phyloP scores from a whole-genome alignment of 2,113 vertebrate species.

The Triplophysa tibetana region DNA sequence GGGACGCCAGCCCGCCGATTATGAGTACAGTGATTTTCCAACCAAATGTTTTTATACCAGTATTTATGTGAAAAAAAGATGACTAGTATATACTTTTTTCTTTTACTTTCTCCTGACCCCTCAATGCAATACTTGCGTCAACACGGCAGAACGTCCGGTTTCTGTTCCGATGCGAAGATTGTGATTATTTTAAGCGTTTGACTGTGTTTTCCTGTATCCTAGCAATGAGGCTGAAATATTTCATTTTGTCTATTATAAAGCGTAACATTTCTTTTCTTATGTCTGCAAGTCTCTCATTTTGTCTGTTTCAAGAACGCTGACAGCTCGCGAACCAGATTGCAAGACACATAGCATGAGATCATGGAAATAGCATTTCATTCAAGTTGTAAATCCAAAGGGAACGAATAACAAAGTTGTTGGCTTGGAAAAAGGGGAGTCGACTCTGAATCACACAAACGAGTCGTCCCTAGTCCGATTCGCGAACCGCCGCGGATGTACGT shows the following conservation, averaged over 20 bases:
- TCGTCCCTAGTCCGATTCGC: too few relatives aligned
- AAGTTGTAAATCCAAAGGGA: too few relatives aligned
- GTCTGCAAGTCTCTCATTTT: conserved; percentile 18
- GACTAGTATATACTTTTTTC: conserved; percentile 26
- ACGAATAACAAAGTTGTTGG: too few relatives aligned
- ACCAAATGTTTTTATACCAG: conserved; percentile 45
- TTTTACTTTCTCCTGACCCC: conserved; percentile 8
- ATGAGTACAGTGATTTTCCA: conserved; percentile 36
- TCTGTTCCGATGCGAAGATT: conserved; percentile 22
- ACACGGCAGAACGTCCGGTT: not conserved
- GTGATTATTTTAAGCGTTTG: conserved; percentile 34
- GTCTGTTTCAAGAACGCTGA: not conserved
- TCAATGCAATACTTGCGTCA: conserved; percentile 20
- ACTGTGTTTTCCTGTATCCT: conserved; percentile 43
- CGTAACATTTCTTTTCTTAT: conserved; percentile 21
- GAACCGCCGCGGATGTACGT: too few relatives aligned
- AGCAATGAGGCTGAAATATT: conserved; percentile 32
- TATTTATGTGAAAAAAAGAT: conserved; percentile 40
- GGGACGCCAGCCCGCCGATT: conserved; percentile 43
- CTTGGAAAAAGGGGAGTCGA: too few relatives aligned
- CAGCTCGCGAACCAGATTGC: too few relatives aligned
- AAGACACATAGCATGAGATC: too few relatives aligned
- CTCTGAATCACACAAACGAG: too few relatives aligned
- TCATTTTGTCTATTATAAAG: conserved; percentile 48
- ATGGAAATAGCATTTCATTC: too few relatives aligned